Evolutionary conservation across 2,797 vertebrate species (phyloP).

Genomic region (Sebastes glaucus): DNA sequence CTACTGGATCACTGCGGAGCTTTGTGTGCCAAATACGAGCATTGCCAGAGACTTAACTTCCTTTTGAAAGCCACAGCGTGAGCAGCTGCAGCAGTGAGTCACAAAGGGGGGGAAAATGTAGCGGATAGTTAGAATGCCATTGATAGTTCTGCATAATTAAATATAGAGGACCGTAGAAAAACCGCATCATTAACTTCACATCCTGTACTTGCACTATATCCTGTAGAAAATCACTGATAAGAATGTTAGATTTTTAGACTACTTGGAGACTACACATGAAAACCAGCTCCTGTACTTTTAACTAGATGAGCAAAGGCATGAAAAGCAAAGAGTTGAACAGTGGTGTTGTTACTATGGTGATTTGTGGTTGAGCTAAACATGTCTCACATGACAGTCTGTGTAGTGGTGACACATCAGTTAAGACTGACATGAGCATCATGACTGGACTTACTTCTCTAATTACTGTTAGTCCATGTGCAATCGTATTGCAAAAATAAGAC

Average conservation of each 20-base stretch:
- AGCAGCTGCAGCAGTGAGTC: slow-evolving; percentile 79
- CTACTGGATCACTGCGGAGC: slow-evolving; percentile 57
- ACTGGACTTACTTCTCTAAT: slow-evolving; percentile 31
- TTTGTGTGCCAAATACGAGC: slow-evolving; percentile 63
- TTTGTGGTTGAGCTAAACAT: slow-evolving; percentile 24
- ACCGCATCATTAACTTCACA: slow-evolving; percentile 38
- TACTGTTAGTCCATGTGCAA: not conserved
- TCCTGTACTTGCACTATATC: slow-evolving; percentile 20
- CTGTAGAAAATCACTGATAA: not conserved
- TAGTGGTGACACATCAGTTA: slow-evolving; percentile 31
- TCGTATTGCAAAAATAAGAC: not conserved
- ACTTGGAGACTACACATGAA: not conserved
- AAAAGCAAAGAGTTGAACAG: not conserved
- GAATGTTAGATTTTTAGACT: not conserved
- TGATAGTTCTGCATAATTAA: slow-evolving; percentile 68
- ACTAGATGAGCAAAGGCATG: not conserved
- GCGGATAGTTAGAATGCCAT: slow-evolving; percentile 67
- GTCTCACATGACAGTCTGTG: slow-evolving; percentile 36
- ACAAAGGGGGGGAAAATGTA: slow-evolving; percentile 63
- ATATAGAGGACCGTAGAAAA: slow-evolving; percentile 43
- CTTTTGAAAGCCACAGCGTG: slow-evolving; percentile 66
- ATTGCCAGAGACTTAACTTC: slow-evolving; percentile 65
- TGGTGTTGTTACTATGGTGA: slow-evolving; percentile 24
- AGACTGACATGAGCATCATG: not conserved
- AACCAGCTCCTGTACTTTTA: not conserved